phyloP scores from a whole-genome alignment of 2,113 vertebrate genomes.

The Zosterops hypoxanthus region DNA sequence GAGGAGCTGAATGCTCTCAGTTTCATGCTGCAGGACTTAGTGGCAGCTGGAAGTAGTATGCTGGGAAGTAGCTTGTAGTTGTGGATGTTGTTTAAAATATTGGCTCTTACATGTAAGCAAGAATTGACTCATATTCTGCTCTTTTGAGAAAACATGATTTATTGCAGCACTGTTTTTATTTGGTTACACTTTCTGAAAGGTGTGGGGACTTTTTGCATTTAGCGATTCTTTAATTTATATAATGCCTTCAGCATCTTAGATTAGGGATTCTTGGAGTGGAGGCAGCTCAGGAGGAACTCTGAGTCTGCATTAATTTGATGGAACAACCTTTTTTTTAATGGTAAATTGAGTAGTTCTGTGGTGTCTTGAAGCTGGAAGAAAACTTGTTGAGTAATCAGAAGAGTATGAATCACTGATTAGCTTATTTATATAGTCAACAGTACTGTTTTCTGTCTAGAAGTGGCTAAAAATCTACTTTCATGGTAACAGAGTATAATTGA shows the following conservation, averaged over 20 bases:
- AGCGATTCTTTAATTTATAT: neutral
- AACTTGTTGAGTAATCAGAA: neutral
- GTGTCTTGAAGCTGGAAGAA: neutral
- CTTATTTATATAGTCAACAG: neutral
- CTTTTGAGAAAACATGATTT: neutral
- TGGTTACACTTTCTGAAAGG: neutral
- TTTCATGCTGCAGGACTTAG: neutral
- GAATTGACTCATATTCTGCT: neutral
- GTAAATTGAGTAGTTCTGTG: neutral
- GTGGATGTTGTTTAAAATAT: neutral
- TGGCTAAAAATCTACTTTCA: neutral
- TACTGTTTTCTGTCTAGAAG: neutral
- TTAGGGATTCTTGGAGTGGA: neutral
- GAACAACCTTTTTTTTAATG: neutral
- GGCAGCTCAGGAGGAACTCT: neutral
- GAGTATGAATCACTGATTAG: conserved; percentile 1
- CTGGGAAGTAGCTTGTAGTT: neutral
- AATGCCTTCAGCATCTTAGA: neutral
- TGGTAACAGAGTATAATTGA: neutral
- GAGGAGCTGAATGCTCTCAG: neutral
- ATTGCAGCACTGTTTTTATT: neutral
- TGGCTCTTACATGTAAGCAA: neutral
- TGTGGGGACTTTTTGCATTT: neutral
- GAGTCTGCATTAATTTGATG: neutral
- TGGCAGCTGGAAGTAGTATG: neutral